Evolutionary conservation across 2,113 vertebrate species (phyloP), one percentile per base, ranked within the genome.

Genomic region (Cephalophus harveyi): DNA sequence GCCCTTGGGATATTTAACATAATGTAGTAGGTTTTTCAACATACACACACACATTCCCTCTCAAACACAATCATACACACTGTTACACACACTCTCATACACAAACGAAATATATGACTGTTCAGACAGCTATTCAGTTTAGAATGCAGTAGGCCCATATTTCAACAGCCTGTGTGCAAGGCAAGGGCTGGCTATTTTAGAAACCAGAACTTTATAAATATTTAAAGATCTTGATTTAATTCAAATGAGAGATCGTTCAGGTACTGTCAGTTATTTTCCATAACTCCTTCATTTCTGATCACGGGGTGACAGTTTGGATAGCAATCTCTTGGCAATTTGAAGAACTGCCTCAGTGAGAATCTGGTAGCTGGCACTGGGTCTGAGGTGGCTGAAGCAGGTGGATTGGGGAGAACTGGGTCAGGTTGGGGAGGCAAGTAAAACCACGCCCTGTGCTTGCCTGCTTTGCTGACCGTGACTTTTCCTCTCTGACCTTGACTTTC

Each of bases 1-100:
- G 85, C 97, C 98, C 98, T 97, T 82, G 7, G 98, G 98, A 97
- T 98, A 97, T 98, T 99, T 98, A 98, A 98, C 98, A 98, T 98
- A 99, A 98, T 96, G 97, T 98, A 98, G 98, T 98, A 96, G 97
- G 50, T 4, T 94, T 98, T 98, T 97, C 89, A 95, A 82, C 97
- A 98, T 59, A 97, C 46, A 97, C 50, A 96, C 94, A 79, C 90
- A 74, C 71, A 40, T 71, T 36, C 50, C 79, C 19, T 54, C 81
- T 83, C 81, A 15, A 40, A 62, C 43, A 62, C 52, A 84, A 3
- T 57, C 86, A 97, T 94, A 89, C 91, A 64, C 89, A 40, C 62
- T n/a, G 64, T 84, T 67, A 78, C 97, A 98, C 95, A 95, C 50
- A 40, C 48, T 91, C 92, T 96, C 52, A 89, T 28, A 84, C 57